A percentile compares a stretch with the other conserved stretches of the same genome.
Evolutionary conservation across 2,797 vertebrate species (phyloP).

Genomic region (Schizopygopsis malacanthus): DNA sequence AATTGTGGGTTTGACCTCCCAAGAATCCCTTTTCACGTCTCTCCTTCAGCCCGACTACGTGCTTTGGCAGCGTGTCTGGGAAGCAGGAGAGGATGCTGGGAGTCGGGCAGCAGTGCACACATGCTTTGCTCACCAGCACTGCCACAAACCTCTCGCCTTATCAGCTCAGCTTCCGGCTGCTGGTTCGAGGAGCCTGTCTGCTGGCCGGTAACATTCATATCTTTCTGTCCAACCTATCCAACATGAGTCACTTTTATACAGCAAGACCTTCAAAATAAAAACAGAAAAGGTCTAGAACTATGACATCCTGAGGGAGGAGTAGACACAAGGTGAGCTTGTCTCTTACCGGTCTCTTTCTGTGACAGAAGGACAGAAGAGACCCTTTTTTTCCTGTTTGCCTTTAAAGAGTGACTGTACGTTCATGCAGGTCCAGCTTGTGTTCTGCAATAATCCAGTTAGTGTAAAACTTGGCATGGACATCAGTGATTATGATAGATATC

Average conservation of each 20-base stretch:
- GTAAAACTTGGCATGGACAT: slow-evolving; percentile 36
- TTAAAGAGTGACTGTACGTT: slow-evolving; percentile 10
- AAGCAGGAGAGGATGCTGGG: slow-evolving; percentile 75
- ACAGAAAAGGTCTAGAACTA: not conserved
- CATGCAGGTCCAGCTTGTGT: slow-evolving; percentile 16
- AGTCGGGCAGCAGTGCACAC: slow-evolving; percentile 74
- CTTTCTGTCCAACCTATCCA: not conserved
- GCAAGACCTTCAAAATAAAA: not conserved
- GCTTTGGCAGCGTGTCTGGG: slow-evolving; percentile 82
- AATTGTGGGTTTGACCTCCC: not conserved
- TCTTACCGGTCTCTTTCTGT: not conserved
- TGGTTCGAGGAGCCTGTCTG: slow-evolving; percentile 94
- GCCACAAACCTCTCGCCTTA: slow-evolving; percentile 89
- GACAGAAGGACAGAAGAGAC: not conserved
- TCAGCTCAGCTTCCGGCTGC: slow-evolving; percentile 91
- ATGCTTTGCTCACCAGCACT: slow-evolving; percentile 83
- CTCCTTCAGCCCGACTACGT: slow-evolving; percentile 86
- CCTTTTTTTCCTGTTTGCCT: not conserved
- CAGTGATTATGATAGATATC: slow-evolving; percentile 47
- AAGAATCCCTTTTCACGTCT: slow-evolving; percentile 5
- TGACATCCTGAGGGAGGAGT: not conserved
- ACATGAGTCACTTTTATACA: not conserved
- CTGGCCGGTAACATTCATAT: slow-evolving; percentile 84
- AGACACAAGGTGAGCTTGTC: not conserved
- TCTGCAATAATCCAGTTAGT: slow-evolving; percentile 41